These are phyloP conservation scores for Actenoides lindsayi DNA, from an alignment of 2,113 vertebrate genomes.

Conservation along the genomic window DNA sequence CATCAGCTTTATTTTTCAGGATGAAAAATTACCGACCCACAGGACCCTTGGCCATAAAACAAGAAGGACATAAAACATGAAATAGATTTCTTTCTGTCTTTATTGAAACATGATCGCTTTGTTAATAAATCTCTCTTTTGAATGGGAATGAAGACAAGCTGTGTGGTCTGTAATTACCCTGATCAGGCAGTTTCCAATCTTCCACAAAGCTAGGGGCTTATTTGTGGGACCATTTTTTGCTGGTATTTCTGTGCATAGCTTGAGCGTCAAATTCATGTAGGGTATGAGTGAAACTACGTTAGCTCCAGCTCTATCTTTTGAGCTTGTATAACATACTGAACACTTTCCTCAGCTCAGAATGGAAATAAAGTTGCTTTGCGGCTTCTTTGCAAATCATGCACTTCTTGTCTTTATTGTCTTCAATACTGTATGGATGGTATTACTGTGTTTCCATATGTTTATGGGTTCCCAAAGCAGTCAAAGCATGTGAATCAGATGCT, in stretches of 20 bases:
- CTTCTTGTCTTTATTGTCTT: neutral
- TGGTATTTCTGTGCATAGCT: neutral
- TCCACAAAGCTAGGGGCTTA: neutral
- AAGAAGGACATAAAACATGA: neutral
- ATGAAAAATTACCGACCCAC: neutral
- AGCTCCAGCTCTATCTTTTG: neutral
- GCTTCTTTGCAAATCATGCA: neutral
- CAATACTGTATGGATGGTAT: neutral
- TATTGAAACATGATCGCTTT: neutral
- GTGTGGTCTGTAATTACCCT: conserved; percentile 31
- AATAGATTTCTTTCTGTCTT: conserved; percentile 17
- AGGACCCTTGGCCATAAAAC: neutral
- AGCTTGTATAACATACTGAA: neutral
- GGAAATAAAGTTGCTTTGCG: neutral
- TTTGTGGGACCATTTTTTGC: neutral
- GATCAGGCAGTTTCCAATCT: neutral
- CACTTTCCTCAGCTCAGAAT: neutral
- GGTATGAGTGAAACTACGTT: neutral
- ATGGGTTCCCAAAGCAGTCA: neutral
- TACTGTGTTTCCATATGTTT: neutral
- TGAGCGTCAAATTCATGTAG: neutral
- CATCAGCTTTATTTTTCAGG: neutral
- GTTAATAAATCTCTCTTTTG: conserved; percentile 25
- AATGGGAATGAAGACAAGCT: neutral
- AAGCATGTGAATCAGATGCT: neutral